These are phyloP conservation scores for Paradoxurus hermaphroditus DNA, from an alignment of 2,113 vertebrate species.

Conservation along the genomic window DNA sequence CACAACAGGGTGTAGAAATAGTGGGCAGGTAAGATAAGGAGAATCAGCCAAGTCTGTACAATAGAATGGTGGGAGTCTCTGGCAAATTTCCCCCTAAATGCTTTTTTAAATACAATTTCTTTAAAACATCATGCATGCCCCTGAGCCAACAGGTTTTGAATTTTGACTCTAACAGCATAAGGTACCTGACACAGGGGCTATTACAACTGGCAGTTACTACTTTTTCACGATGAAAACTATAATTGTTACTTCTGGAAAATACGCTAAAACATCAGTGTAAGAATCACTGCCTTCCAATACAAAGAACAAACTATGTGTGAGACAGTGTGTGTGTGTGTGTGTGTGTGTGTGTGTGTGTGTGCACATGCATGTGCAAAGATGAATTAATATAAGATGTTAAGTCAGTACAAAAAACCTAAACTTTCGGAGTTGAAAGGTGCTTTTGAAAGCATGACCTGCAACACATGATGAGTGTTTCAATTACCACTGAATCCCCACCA, in stretches of 20 bases:
- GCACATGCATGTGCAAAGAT: neutral
- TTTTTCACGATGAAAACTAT: neutral
- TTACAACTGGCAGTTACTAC: neutral
- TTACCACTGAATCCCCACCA: neutral
- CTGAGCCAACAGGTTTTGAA: neutral
- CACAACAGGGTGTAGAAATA: neutral
- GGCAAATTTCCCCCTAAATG: neutral
- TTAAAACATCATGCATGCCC: neutral
- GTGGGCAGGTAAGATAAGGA: neutral
- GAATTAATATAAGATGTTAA: neutral
- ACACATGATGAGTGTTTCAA: neutral
- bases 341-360: neutral
- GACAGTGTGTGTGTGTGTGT: neutral
- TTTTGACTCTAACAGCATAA: neutral
- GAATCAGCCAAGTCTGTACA: accelerated
- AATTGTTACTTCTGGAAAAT: neutral
- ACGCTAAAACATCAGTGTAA: neutral
- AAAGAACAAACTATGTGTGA: neutral
- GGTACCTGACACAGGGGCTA: neutral
- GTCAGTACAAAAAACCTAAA: neutral
- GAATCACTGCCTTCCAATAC: neutral
- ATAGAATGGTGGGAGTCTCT: neutral
- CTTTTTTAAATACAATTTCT: neutral
- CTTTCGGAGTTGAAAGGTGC: neutral
- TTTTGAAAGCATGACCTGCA: neutral